phyloP scores from a whole-genome alignment of 2,113 vertebrate species.

The Nycticebus coucang region DNA sequence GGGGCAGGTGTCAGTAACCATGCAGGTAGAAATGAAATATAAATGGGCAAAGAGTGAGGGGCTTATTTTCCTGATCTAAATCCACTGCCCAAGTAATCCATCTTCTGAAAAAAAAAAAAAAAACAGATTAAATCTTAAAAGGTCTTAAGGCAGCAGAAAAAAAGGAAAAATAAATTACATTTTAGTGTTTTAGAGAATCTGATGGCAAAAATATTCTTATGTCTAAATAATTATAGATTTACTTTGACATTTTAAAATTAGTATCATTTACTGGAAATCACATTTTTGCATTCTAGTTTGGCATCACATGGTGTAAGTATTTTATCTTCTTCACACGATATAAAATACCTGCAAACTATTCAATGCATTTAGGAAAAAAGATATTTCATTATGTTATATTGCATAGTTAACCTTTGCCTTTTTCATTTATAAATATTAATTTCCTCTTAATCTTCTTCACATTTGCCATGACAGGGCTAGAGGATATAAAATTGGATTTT shows the following conservation, averaged over 20 bases:
- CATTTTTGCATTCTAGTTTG: neutral
- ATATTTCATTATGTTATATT: neutral
- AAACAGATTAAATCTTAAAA: slow-evolving; percentile 59
- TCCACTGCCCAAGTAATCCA: slow-evolving; percentile 20
- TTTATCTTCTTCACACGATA: neutral
- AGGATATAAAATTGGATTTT: neutral
- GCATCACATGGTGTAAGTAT: neutral
- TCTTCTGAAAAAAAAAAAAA: slow-evolving; percentile 45
- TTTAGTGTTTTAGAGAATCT: neutral
- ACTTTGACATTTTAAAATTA: slow-evolving; percentile 12
- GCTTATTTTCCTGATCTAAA: neutral
- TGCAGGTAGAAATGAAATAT: slow-evolving; percentile 50
- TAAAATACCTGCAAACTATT: slow-evolving; percentile 11
- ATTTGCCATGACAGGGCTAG: neutral
- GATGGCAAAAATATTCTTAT: neutral
- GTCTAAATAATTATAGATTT: slow-evolving; percentile 11
- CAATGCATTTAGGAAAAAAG: slow-evolving; percentile 6
- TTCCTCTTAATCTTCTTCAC: neutral
- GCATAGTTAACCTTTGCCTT: neutral
- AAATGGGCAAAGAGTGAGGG: neutral
- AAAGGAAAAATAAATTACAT: slow-evolving; percentile 53
- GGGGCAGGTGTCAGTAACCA: neutral
- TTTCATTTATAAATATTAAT: slow-evolving; percentile 59
- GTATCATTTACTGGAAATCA: neutral
- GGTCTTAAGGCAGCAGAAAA: slow-evolving; percentile 37